Base-by-base conservation (phyloP, 2,888 invertebrate species). In the Nomada ferruginata region DNA sequence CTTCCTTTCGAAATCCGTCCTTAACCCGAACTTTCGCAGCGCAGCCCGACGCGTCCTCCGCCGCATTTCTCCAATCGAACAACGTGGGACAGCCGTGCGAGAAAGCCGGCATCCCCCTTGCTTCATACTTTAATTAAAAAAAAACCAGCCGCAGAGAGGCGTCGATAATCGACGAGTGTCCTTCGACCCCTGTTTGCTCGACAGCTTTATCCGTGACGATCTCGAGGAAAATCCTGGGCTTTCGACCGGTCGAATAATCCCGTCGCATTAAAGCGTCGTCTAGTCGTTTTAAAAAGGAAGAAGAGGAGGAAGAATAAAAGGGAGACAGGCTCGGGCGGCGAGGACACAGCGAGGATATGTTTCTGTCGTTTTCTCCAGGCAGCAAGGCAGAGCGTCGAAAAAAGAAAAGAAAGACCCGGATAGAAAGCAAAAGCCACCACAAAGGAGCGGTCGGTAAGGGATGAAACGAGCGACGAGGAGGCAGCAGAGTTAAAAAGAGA, bases 81-180 rank as follows among this genome's bases (percentile, higher is more conserved):
- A 36, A 26, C 55, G 4, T 60, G 13, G 18, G 29, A 50, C 50
- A n/a, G 73, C n/a, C 26, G 23, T n/a, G 66, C 72, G 29, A 66
- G 61, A 44, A 79, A 80, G 79, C 64, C 79, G 26, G 9, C 66
- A 72, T 42, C 65, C 59, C 9, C 44, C 36, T n/a, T 72, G 55
- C 61, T 72, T 76, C 71, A 74, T 77, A 60, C 81, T 87, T 89
- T 87, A 89, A 87, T 87, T 87, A 87, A 87, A 87, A 86, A 86
- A 86, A 87, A 82, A 64, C 75, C 73, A 66, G 36, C 66, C 74
- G 52, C 42, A n/a, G 9, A 69, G 63, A 73, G 73, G 73, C 59
- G 76, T 75, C 84, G 88, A 87, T 84, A 80, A 84, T 82, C 79
- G 79, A 69, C 85, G 79, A 80, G 74, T 70, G 83, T 81, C 77